These are phyloP conservation scores for Parus major DNA, from an alignment of 2,113 vertebrate species.

Conservation along the genomic window DNA sequence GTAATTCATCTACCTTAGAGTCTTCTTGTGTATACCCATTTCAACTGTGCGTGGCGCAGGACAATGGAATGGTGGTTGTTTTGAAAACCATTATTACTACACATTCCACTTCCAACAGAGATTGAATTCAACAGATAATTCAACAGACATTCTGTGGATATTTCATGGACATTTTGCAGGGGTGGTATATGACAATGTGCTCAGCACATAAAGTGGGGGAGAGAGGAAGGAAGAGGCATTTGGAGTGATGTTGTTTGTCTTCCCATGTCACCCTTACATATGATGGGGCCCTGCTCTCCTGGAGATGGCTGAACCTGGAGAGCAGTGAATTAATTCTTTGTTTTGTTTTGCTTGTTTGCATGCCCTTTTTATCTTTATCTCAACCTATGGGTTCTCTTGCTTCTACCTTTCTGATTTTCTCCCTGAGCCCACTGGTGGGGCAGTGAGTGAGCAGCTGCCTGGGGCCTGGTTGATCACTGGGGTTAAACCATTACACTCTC, in stretches of 20 bases:
- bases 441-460: not conserved
- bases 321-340: not conserved
- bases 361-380: not conserved
- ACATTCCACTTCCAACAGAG: not conserved
- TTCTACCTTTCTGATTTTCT: not conserved
- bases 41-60: not conserved
- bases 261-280: fast-evolving
- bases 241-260: not conserved
- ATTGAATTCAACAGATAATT: not conserved
- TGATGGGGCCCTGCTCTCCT: not conserved
- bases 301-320: not conserved
- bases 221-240: not conserved
- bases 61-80: not conserved
- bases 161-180: not conserved
- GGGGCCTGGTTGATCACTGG: not conserved
- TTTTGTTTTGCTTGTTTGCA: not conserved
- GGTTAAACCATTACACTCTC: not conserved
- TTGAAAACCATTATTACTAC: not conserved
- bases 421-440: not conserved
- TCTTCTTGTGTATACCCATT: not conserved
- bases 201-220: not conserved
- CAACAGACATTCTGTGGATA: not conserved
- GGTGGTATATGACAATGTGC: not conserved
- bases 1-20: not conserved
- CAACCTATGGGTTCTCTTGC: not conserved